Percentiles rank a stretch among this genome's conserved stretches.
phyloP scores from a whole-genome alignment of 2,797 vertebrate species.

The Aldrovandia affinis region DNA sequence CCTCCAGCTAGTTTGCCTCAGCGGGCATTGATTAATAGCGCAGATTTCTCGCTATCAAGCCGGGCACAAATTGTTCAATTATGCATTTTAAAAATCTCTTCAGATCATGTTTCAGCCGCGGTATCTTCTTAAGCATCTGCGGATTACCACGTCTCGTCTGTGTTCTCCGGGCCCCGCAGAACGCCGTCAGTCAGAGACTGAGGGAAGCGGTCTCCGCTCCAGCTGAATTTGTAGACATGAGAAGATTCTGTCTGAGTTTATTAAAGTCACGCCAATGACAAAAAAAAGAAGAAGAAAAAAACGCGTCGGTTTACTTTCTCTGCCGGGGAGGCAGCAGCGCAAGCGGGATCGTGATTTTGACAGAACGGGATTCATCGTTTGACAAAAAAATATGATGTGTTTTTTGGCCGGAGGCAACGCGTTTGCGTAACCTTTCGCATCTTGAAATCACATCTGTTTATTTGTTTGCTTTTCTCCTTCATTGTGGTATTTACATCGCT shows the following conservation, averaged over 20 bases:
- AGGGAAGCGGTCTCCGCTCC: constrained; percentile 21
- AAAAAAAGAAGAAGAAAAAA: constrained; percentile 23
- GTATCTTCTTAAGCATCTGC: constrained; percentile 33
- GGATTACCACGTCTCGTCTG: constrained; percentile 34
- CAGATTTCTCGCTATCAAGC: constrained; percentile 68
- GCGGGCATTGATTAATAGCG: constrained; percentile 72
- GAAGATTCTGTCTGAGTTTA: constrained; percentile 50
- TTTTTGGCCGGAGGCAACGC: neutral
- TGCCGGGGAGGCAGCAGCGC: neutral
- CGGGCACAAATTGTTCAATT: constrained; percentile 73
- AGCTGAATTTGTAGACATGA: constrained; percentile 51
- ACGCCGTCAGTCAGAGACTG: neutral
- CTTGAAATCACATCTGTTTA: neutral
- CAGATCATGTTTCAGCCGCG: constrained; percentile 65
- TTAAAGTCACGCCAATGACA: constrained; percentile 57
- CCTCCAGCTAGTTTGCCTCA: constrained; percentile 57
- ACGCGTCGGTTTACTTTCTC: neutral
- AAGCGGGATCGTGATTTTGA: neutral
- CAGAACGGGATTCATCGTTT: constrained; percentile 13
- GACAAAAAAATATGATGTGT: neutral
- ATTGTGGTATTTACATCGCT: neutral
- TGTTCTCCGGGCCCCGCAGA: constrained; percentile 41
- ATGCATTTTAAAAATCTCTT: constrained; percentile 69
- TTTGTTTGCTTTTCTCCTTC: neutral
- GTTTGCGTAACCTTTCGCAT: neutral